A percentile compares a stretch with the other conserved stretches of the same genome.
Evolutionary conservation across 2,797 vertebrate species (phyloP).

Genomic region (Dicrostonyx torquatus): DNA sequence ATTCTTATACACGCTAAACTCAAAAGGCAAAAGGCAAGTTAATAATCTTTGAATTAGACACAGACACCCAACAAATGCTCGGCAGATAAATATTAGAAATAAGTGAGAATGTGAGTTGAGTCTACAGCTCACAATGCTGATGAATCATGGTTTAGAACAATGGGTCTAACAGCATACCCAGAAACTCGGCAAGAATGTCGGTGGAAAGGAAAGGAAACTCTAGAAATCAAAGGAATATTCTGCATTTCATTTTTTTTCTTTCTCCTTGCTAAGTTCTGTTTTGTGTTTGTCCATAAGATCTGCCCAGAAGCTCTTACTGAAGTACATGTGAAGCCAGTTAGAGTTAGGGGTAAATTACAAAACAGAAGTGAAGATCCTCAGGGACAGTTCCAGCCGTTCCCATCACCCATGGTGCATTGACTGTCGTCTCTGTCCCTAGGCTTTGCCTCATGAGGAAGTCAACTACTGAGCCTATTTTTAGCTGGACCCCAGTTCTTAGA

Average conservation of each 20-base stretch:
- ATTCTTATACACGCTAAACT: not conserved
- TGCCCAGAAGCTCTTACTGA: not conserved
- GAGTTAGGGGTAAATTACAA: not conserved
- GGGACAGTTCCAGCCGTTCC: not conserved
- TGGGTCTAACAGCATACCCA: not conserved
- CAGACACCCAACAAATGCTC: not conserved
- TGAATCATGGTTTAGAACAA: not conserved
- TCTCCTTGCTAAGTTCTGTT: not conserved
- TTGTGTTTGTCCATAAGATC: not conserved
- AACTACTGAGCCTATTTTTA: not conserved
- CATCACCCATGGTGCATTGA: not conserved
- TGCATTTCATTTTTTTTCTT: not conserved
- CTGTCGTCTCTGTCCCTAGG: not conserved
- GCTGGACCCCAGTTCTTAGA: not conserved
- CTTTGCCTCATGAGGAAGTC: not conserved
- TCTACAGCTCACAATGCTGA: not conserved
- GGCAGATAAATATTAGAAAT: not conserved
- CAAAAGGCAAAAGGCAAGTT: constrained; percentile 8
- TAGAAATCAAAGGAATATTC: not conserved
- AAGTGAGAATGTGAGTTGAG: not conserved
- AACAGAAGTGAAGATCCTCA: not conserved
- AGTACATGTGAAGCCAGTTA: not conserved
- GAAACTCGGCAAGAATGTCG: not conserved
- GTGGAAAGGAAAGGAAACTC: not conserved
- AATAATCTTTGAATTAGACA: not conserved